Evolutionary conservation across 1,140 invertebrate species (phyloP).

Genomic region (Cryptotermes secundus): DNA sequence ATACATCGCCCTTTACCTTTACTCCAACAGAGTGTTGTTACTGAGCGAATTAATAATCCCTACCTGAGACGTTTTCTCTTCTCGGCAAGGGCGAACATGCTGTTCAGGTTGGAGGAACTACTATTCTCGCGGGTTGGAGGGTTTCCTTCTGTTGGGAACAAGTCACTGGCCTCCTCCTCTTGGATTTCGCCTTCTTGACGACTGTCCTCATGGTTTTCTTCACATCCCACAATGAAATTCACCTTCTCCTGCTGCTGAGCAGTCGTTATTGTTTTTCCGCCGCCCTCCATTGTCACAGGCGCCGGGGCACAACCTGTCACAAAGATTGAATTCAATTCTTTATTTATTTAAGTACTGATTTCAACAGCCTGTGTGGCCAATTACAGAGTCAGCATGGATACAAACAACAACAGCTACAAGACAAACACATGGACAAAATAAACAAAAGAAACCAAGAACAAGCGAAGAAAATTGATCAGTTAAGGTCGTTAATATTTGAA

Average conservation of each 20-base stretch:
- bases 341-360: no score
- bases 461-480: no score
- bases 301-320: not conserved
- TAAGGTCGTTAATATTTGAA: no score
- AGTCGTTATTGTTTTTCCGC: not conserved
- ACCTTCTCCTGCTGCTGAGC: slow-evolving; percentile 40
- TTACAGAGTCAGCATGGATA: no score
- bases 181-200: not conserved
- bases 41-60: not conserved
- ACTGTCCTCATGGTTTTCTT: slow-evolving; percentile 42
- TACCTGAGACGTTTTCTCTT: slow-evolving; percentile 56
- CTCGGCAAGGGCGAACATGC: slow-evolving; percentile 51
- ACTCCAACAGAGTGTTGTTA: no score
- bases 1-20: no score
- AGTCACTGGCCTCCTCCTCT: slow-evolving; percentile 28
- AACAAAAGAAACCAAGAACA: no score
- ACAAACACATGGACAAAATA: no score
- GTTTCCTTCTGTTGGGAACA: slow-evolving; percentile 13
- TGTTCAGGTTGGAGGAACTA: slow-evolving; percentile 42
- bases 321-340: no score
- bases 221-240: slow-evolving; percentile 51
- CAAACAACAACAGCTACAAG: no score
- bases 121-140: slow-evolving; percentile 30
- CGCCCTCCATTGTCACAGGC: not conserved
- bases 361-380: no score